phyloP scores from a whole-genome alignment of 2,113 vertebrate genomes.

The Coreoperca whiteheadi region DNA sequence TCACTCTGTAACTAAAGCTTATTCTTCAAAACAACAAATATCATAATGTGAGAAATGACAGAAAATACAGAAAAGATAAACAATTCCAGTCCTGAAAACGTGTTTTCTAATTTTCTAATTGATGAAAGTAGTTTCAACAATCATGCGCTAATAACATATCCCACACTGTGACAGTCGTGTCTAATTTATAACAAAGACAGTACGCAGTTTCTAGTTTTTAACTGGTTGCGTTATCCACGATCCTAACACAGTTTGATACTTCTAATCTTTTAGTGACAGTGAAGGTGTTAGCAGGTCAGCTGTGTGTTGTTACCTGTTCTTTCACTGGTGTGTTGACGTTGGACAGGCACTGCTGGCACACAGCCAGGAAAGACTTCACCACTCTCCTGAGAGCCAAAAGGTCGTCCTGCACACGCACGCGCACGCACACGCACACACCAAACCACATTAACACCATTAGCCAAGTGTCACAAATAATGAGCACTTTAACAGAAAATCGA shows the following conservation, averaged over 20 bases:
- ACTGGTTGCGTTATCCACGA: background rate
- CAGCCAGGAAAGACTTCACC: conserved; percentile 97
- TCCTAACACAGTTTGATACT: background rate
- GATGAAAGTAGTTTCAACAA: background rate
- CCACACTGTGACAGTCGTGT: background rate
- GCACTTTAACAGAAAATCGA: conserved; percentile 6
- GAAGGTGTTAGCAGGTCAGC: background rate
- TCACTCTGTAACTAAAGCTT: background rate
- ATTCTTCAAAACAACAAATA: background rate
- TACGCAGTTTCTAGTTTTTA: too few species aligned
- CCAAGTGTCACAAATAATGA: background rate
- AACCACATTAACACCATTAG: conserved; percentile 5
- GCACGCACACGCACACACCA: conserved; percentile 12
- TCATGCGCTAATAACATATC: background rate
- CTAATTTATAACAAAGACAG: too few species aligned
- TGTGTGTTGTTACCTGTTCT: conserved; percentile 89
- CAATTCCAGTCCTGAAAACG: too few species aligned
- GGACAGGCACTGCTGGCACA: conserved; percentile 99
- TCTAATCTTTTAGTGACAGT: background rate
- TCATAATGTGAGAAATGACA: background rate
- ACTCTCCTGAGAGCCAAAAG: conserved; percentile 95
- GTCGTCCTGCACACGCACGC: conserved; percentile 88
- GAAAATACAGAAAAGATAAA: too few species aligned
- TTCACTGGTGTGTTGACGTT: conserved; percentile 99
- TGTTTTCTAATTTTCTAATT: too few species aligned